Evolutionary conservation across 2,797 vertebrate genomes (phyloP), one percentile per base, ranked within the genome.

Genomic region (Gallinago nigripennis): DNA sequence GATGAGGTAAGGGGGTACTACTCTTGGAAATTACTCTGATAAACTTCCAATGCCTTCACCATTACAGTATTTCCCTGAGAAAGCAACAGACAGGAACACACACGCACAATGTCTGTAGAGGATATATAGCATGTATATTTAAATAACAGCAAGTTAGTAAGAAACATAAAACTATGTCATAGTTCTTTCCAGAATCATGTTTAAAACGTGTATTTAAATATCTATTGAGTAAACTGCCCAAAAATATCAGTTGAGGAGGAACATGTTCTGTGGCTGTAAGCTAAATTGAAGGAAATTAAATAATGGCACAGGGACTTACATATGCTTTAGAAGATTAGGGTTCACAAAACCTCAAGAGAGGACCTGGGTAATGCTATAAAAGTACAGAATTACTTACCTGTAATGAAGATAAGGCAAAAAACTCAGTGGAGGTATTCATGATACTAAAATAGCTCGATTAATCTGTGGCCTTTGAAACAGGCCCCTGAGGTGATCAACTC

Each of bases 1-100:
- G 27, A 19, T 51, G 11, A 60, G 6, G 12, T 33, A 60, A 84
- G 20, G 17, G 8, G 12, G 2, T 4, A 73, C 0, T 7, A 45
- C 33, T 70, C 43, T 83, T 53, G 54, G n/a, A 86, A 76, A 79
- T 77, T 17, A 24, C 8, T 35, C 9, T 58, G 9, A 10, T 28
- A 85, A 81, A 51, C 30, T 79, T 84, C 11, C 48, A 57, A 0
- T 35, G 6, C 2, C 12, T 66, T 76, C 39, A 43, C 23, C 4
- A 0, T 20, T 39, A 35, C 1, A 2, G 8, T 46, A 64, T 68
- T 81, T 90, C 28, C 10, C 13, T 2, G 1, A 58, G 16, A 3
- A 53, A 65, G 51, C 4, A 21, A 18, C 27, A 45, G 24, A 61
- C 10, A 69, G 14, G 16, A 31, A 31, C 33, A 25, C 9, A 39